Conservation (phyloP, 2,797 vertebrate genomes). For the Ptychadena robeensis region DNA sequence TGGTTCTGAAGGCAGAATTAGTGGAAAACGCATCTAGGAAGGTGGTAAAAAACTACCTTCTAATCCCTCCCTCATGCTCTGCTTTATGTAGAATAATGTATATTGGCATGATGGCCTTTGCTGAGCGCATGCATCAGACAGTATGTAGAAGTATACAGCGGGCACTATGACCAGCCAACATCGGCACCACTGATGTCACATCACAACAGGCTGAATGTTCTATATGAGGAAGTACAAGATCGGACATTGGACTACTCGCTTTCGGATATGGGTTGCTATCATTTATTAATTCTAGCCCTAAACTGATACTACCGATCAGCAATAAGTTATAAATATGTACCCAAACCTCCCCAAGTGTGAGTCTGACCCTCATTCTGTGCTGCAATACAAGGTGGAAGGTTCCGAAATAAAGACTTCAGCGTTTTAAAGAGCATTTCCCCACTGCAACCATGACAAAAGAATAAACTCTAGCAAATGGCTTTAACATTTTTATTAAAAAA, state of each 20-base stretch:
- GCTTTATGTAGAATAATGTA: too few species aligned
- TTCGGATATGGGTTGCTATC: not conserved
- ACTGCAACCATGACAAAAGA: constrained; percentile 28
- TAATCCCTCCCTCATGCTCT: too few species aligned
- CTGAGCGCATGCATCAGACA: not conserved
- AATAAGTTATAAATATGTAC: constrained; percentile 8
- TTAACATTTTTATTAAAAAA: constrained; percentile 15
- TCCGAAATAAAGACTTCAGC: not conserved
- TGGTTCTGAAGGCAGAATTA: too few species aligned
- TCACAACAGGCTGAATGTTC: constrained; percentile 3
- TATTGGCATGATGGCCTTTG: too few species aligned
- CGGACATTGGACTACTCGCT: not conserved
- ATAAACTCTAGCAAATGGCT: constrained; percentile 37
- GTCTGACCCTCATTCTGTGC: not conserved
- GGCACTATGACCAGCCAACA: constrained; percentile 3
- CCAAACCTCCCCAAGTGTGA: not conserved
- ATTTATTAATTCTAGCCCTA: not conserved
- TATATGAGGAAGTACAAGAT: not conserved
- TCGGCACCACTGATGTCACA: not conserved
- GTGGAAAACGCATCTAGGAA: not conserved
- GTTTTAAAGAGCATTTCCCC: not conserved
- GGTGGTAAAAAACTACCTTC: not conserved
- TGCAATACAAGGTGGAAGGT: constrained; percentile 27
- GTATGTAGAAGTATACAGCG: not conserved
- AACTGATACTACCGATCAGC: constrained; percentile 6